phyloP scores from a whole-genome alignment of 2,888 invertebrate species.

The Cephalotes varians region DNA sequence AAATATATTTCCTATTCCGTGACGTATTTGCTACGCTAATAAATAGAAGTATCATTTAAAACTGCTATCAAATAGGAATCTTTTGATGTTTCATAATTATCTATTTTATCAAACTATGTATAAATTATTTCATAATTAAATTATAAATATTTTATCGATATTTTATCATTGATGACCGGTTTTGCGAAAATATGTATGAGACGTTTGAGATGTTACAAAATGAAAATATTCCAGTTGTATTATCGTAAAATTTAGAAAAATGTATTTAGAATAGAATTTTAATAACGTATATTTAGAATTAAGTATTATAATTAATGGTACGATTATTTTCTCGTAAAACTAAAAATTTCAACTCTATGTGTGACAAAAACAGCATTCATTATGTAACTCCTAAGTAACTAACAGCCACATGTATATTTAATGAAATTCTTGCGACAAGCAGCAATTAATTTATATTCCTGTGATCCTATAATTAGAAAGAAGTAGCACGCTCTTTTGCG shows the following conservation, averaged over 20 bases:
- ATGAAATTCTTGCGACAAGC: conserved; percentile 2
- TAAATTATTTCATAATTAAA: no score
- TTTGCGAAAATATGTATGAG: no score
- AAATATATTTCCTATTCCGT: background rate
- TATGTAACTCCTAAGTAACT: background rate
- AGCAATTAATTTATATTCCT: conserved; percentile 21
- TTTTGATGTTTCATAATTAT: background rate
- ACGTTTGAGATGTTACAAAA: no score
- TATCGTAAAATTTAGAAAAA: no score
- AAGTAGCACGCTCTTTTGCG: background rate
- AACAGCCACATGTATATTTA: background rate
- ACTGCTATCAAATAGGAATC: background rate
- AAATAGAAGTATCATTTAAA: background rate
- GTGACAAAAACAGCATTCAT: background rate
- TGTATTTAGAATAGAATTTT: no score
- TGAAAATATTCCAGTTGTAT: no score
- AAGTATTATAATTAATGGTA: no score
- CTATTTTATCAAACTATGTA: background rate
- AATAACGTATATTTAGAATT: no score
- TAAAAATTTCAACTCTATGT: no score
- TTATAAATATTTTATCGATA: no score
- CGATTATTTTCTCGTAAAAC: no score
- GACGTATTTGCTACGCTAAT: background rate
- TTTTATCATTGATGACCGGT: no score
- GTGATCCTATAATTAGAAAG: conserved; percentile 11